Base-by-base conservation (phyloP, 1,140 invertebrate species). In the Gryon sp. region DNA sequence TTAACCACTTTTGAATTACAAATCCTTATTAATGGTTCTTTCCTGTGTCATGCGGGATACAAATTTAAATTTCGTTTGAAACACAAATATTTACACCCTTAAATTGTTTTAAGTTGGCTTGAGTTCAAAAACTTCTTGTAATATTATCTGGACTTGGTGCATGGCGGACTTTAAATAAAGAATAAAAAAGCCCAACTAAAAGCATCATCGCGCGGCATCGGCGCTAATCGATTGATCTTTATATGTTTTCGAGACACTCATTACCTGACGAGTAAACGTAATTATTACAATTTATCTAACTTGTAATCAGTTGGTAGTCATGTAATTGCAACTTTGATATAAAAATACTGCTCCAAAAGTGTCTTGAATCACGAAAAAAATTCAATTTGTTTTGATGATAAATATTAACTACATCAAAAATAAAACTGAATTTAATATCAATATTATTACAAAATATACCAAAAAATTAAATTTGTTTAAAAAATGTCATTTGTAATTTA, bases 281-380 rank as follows among this genome's bases (percentile, higher is more conserved):
- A 41, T 22, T 41, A 28, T 40, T 4, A 20, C 15, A 26, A 59
- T 43, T 26, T 55, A 40, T 26, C 52, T 26, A 18, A n/a, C 36
- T 59, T 11, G 30, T 59, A 59, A 59, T 59, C 38, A 46, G 28
- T 46, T 36, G 55, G n/a, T n/a, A n/a, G n/a, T n/a, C n/a, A n/a
- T n/a, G n/a, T n/a, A n/a, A n/a, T n/a, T n/a, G n/a, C n/a, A n/a
- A n/a, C n/a, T n/a, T n/a, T n/a, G n/a, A n/a, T n/a, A n/a, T n/a
- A n/a, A n/a, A n/a, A n/a, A n/a, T n/a, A n/a, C n/a, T n/a, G n/a
- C n/a, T n/a, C n/a, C n/a, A n/a, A n/a, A n/a, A n/a, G n/a, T n/a
- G n/a, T n/a, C n/a, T n/a, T n/a, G n/a, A n/a, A n/a, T n/a, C n/a
- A n/a, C n/a, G n/a, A n/a, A n/a, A n/a, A n/a, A n/a, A n/a, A n/a